These are phyloP conservation scores for Caenorhabditis zanzibari DNA, from an alignment of 2,888 invertebrate species.

Conservation along the genomic window DNA sequence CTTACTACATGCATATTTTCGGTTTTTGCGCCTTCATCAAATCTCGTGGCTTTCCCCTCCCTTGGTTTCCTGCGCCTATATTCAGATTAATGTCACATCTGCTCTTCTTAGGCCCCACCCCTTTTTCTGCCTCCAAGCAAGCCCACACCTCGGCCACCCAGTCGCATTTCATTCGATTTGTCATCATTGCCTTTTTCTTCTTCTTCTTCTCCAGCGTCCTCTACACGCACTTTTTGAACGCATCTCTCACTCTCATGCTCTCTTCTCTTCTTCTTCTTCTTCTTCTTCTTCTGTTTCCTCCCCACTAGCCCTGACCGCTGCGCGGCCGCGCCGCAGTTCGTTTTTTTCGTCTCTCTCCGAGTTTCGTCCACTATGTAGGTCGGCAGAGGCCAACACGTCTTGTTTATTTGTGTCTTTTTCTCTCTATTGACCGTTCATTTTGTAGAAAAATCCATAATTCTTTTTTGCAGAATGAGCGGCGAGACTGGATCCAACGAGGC, in stretches of 20 bases:
- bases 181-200: not conserved
- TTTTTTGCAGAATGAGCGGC: slow-evolving; percentile 9
- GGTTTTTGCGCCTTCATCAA: no score
- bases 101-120: not conserved
- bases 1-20: no score
- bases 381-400: not conserved
- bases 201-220: not conserved
- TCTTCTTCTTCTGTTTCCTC: not conserved
- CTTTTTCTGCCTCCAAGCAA: not conserved
- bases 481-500: slow-evolving; percentile 18
- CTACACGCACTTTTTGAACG: not conserved
- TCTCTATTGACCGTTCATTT: not conserved
- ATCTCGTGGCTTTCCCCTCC: not conserved
- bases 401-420: not conserved
- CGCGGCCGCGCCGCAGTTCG: not conserved
- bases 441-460: not conserved
- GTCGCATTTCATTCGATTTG: not conserved
- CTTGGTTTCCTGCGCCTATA: not conserved
- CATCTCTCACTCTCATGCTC: no score
- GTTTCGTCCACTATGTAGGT: not conserved
- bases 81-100: no score
- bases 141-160: no score
- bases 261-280: not conserved
- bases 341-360: not conserved
- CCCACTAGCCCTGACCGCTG: not conserved